These are phyloP conservation scores for Deroptyus accipitrinus DNA, from an alignment of 2,113 vertebrate species.

Conservation along the genomic window DNA sequence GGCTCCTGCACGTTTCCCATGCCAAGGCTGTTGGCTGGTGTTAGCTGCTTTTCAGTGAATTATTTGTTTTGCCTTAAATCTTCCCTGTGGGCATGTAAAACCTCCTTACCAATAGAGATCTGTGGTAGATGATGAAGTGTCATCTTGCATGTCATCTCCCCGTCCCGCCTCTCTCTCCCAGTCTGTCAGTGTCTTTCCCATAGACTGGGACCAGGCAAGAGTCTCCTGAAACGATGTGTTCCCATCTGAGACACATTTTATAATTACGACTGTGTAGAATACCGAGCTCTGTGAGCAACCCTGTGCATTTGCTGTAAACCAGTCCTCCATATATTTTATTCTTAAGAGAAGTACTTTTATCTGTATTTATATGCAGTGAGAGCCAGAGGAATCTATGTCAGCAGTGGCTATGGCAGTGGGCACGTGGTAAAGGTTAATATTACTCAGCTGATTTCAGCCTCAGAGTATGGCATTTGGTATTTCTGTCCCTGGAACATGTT, in stretches of 20 bases:
- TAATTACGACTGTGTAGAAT: not conserved
- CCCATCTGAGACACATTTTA: not conserved
- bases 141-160: not conserved
- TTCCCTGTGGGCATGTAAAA: slow-evolving; percentile 19
- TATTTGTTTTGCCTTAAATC: slow-evolving; percentile 22
- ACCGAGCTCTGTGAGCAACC: not conserved
- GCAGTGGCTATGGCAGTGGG: not conserved
- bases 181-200: not conserved
- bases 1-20: not conserved
- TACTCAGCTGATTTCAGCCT: slow-evolving; percentile 34
- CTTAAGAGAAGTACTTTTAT: not conserved
- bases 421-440: not conserved
- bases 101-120: not conserved
- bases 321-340: not conserved
- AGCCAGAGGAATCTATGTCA: not conserved
- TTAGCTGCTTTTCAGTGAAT: slow-evolving; percentile 7
- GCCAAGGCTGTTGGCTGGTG: slow-evolving; percentile 11
- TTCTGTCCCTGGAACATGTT: slow-evolving; percentile 22
- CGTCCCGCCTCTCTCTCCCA: not conserved
- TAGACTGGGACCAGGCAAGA: not conserved
- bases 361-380: not conserved
- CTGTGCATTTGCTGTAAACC: not conserved
- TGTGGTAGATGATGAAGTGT: not conserved
- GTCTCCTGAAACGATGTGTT: not conserved
- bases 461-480: slow-evolving; percentile 43